phyloP scores from a whole-genome alignment of 2,888 invertebrate genomes.

The Drosophila buzzatii region DNA sequence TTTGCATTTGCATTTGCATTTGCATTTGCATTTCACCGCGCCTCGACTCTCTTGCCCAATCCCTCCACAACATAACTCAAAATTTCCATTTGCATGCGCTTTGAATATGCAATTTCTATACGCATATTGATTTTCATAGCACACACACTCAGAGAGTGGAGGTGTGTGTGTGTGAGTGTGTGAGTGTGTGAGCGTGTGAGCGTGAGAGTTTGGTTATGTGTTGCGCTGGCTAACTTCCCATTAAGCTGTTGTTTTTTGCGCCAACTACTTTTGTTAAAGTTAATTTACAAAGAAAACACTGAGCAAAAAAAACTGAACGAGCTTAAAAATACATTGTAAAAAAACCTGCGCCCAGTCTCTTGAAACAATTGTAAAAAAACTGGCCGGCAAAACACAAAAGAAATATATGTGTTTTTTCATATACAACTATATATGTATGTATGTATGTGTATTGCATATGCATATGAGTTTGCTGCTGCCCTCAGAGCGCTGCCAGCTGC shows the following conservation, averaged over 20 bases:
- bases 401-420: conserved; percentile 6
- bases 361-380: conserved; percentile 44
- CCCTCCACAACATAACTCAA: conserved; percentile 53
- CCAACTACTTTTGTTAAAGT: conserved; percentile 65
- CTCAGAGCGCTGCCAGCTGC: conserved; percentile 44
- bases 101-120: conserved; percentile 73
- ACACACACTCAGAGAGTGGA: too few species aligned
- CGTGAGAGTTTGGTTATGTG: background rate
- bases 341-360: conserved; percentile 16
- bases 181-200: background rate
- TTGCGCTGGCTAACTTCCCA: conserved; percentile 7
- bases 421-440: conserved; percentile 4
- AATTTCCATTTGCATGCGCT: conserved; percentile 62
- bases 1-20: conserved; percentile 23
- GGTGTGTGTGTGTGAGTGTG: background rate
- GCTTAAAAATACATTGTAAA: conserved; percentile 70
- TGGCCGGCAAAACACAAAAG: conserved; percentile 26
- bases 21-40: background rate
- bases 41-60: background rate
- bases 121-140: conserved; percentile 68
- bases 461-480: conserved; percentile 10
- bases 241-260: conserved; percentile 43
- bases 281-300: conserved; percentile 73
- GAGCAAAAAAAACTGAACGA: conserved; percentile 20
- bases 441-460: conserved; percentile 10